Base-by-base conservation (phyloP, 2,797 vertebrate species). In the Spheniscus humboldti region DNA sequence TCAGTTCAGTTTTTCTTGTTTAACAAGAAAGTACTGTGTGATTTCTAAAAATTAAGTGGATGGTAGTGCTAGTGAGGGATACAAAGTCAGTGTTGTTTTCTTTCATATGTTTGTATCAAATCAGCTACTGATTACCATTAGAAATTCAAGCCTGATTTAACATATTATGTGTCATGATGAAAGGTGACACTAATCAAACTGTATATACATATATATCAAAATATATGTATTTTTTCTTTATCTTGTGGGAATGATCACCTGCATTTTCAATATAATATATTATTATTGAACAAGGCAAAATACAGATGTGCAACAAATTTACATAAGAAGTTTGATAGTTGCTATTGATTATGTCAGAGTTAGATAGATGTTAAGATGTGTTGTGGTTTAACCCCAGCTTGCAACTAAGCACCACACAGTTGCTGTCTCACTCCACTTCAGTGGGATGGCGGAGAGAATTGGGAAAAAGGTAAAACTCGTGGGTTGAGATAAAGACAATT, bases 31-130 rank as follows among this genome's bases (percentile, higher is more conserved):
- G 19, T 35, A 71, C 5, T n/a, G 12, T 9, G 7, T 18, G 1
- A 48, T 52, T 84, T 86, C 18, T 60, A 59, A 77, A 50, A 76
- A 37, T 13, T 55, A 63, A 78, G 18, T 35, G 3, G 31, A 50
- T 50, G 4, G 1, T 30, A 37, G 5, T 1, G 5, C 1, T 57
- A 35, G 45, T 24, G 62, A 41, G 7, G 5, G 2, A 30, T 56
- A 37, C 1, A 45, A 67, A 48, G 7, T 50, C 25, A 75, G 12
- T 28, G 19, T 13, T 56, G 5, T 59, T 92, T 84, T 33, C 6
- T 72, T 81, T 57, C 18, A 12, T 17, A 35, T 53, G 6, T 41
- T 92, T 20, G 10, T 86, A 37, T 33, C 10, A 82, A 93, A 86
- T 57, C 18, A 72, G 19, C 25, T 66, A 55, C 9, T 7, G 11